These are phyloP conservation scores for Melolontha melolontha DNA, from an alignment of 2,888 invertebrate genomes.

Conservation along the genomic window DNA sequence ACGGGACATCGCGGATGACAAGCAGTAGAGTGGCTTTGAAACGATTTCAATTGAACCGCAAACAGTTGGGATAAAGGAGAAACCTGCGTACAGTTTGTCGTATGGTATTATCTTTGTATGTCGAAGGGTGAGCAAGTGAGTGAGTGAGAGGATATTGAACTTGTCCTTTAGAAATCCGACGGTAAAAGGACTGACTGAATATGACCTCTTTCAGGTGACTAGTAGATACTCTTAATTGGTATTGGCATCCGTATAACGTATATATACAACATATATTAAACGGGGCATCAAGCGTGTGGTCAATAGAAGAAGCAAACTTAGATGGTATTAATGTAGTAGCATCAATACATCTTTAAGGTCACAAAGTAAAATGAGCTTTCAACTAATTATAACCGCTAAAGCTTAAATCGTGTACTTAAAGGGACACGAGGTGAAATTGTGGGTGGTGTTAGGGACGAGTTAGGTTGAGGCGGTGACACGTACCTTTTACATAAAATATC, in stretches of 20 bases:
- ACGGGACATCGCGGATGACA: conserved; percentile 59
- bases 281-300: conserved; percentile 55
- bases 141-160: conserved; percentile 29
- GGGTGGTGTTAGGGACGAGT: conserved; percentile 33
- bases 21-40: conserved; percentile 60
- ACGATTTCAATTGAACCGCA: conserved; percentile 63
- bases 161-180: conserved; percentile 51
- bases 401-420: conserved; percentile 55
- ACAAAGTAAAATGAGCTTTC: conserved; percentile 61
- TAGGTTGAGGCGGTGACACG: neutral
- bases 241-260: conserved; percentile 49
- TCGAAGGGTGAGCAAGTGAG: conserved; percentile 43
- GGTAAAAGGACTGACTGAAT: conserved; percentile 53
- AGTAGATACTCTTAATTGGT: conserved; percentile 54
- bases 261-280: conserved; percentile 34
- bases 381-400: conserved; percentile 63
- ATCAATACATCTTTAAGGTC: conserved; percentile 62
- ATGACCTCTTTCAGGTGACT: conserved; percentile 53
- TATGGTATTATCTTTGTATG: conserved; percentile 59
- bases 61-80: conserved; percentile 53
- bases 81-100: conserved; percentile 53
- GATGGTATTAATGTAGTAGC: conserved; percentile 60
- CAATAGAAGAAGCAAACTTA: conserved; percentile 61
- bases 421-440: conserved; percentile 48
- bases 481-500: conserved; percentile 22